Evolutionary conservation across 2,113 vertebrate species (phyloP).

Genomic region (Heliornis fulica): DNA sequence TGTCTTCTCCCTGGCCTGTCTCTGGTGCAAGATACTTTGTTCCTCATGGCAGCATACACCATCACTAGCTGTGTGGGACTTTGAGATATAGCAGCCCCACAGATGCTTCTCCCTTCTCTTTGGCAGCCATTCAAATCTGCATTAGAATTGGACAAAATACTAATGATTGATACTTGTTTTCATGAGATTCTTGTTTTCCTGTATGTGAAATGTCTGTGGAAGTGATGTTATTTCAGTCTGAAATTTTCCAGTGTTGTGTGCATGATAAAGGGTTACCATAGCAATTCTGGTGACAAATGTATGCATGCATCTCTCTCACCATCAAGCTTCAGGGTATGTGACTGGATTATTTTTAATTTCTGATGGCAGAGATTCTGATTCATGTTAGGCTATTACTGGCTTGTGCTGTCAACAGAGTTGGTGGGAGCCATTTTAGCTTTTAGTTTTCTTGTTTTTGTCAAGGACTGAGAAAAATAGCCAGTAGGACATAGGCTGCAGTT

Average conservation of each 20-base stretch:
- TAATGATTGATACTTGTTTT: not conserved
- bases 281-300: not conserved
- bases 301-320: not conserved
- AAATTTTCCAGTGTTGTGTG: not conserved
- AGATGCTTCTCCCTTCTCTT: not conserved
- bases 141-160: not conserved
- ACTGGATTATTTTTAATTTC: not conserved
- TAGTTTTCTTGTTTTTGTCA: not conserved
- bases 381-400: not conserved
- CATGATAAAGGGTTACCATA: not conserved
- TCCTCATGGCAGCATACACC: not conserved
- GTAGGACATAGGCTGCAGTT: not conserved
- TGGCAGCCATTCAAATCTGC: not conserved
- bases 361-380: constrained; percentile 9
- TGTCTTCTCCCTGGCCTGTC: not conserved
- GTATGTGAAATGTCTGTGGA: not conserved
- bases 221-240: not conserved
- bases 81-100: not conserved
- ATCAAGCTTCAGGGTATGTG: not conserved
- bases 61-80: not conserved
- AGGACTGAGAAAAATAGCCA: not conserved
- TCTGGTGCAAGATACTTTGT: not conserved
- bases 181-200: not conserved
- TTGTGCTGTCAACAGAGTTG: not conserved
- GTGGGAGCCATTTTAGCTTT: not conserved